Evolutionary conservation across 2,113 vertebrate species (phyloP).

Genomic region (Spea bombifrons): DNA sequence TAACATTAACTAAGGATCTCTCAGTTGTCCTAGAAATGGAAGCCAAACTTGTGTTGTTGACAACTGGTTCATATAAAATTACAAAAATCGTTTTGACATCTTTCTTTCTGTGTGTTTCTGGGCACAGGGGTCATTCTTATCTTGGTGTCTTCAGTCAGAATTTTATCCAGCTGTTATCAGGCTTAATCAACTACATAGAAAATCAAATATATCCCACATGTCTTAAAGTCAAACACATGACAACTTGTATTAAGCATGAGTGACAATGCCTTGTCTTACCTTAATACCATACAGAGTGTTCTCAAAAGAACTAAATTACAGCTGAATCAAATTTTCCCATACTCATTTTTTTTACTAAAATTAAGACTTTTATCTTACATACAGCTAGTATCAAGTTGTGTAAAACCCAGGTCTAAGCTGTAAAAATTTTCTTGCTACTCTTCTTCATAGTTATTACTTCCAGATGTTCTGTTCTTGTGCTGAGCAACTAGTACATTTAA

Average conservation of each 20-base stretch:
- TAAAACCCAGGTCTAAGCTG: background rate
- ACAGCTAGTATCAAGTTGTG: background rate
- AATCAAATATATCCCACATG: no score
- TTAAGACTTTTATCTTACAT: background rate
- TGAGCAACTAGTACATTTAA: no score
- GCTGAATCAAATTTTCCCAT: background rate
- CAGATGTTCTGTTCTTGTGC: background rate
- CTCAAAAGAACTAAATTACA: background rate
- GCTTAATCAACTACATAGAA: no score
- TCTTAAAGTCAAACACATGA: no score
- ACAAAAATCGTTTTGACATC: no score
- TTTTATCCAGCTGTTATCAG: background rate
- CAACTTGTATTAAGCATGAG: no score
- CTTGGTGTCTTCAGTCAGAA: background rate
- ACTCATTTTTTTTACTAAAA: background rate
- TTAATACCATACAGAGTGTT: background rate
- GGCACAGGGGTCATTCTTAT: background rate
- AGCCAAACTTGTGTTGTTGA: no score
- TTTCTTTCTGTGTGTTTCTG: background rate
- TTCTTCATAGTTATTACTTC: no score
- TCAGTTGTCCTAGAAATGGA: no score
- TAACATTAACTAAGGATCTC: no score
- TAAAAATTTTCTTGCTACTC: no score
- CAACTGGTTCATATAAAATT: no score
- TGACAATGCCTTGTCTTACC: background rate